A percentile compares a stretch with the other conserved stretches of the same genome.
Conservation (phyloP, 2,888 invertebrate species). For the Rugalucina vietnamica region DNA sequence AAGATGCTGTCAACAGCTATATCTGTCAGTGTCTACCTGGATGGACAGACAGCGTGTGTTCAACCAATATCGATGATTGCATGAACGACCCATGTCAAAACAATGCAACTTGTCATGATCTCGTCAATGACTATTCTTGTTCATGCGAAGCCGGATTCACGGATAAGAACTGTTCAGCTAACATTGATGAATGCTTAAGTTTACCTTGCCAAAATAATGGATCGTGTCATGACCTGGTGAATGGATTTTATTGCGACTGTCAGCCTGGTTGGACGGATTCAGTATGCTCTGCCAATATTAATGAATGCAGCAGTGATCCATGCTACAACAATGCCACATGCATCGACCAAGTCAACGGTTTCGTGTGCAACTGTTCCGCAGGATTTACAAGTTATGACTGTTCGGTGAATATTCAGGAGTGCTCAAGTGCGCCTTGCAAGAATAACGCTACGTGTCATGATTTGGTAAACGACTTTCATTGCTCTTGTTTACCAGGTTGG, state of each 20-base stretch:
- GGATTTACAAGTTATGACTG: slow-evolving; percentile 16
- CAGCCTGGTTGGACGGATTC: not conserved
- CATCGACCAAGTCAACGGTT: not conserved
- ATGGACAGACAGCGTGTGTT: not conserved
- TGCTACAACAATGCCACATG: not conserved
- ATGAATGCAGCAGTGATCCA: not conserved
- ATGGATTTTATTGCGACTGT: not conserved
- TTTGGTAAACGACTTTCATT: not conserved
- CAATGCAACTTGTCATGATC: not conserved
- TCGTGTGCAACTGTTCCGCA: not conserved
- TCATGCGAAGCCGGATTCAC: not conserved
- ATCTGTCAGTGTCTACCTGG: slow-evolving; percentile 23
- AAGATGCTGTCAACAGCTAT: slow-evolving; percentile 48
- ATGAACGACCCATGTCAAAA: not conserved
- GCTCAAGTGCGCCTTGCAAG: slow-evolving; percentile 37
- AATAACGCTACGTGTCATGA: slow-evolving; percentile 47
- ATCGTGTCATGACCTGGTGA: not conserved
- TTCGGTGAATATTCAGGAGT: slow-evolving; percentile 34
- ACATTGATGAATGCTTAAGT: not conserved
- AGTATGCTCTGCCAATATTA: not conserved
- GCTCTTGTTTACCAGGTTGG: not conserved
- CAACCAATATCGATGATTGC: not conserved
- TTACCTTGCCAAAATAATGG: not conserved
- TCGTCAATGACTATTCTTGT: not conserved
- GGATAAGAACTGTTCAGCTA: not conserved